A percentile compares a stretch with the other conserved stretches of the same genome.
Evolutionary conservation across 2,888 invertebrate species (phyloP).

Genomic region (Drosophila algonquin): DNA sequence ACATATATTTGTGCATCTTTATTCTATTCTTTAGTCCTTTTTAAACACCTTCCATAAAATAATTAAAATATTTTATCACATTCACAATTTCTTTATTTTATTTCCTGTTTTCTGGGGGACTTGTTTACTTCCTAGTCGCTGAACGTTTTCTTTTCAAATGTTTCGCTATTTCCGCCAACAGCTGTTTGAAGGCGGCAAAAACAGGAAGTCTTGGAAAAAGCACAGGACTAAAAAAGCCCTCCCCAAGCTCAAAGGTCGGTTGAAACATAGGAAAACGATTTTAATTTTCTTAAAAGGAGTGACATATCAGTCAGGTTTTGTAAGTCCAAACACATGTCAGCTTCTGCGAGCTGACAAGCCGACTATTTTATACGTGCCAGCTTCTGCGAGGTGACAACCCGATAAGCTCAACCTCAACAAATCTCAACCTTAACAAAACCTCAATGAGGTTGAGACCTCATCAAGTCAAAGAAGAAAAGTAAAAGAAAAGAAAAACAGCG

Average conservation of each 20-base stretch:
- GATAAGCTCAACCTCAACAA: too few species aligned
- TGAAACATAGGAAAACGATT: not conserved
- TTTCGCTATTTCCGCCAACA: constrained; percentile 49
- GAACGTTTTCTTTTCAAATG: constrained; percentile 80
- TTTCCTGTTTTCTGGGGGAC: not conserved
- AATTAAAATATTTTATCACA: not conserved
- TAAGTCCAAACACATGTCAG: not conserved
- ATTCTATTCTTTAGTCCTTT: too few species aligned
- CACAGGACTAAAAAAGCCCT: not conserved
- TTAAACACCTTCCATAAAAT: not conserved
- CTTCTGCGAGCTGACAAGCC: too few species aligned
- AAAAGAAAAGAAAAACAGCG: too few species aligned
- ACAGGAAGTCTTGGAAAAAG: not conserved
- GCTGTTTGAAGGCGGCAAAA: constrained; percentile 61
- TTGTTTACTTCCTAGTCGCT: constrained; percentile 69
- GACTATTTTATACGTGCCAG: too few species aligned
- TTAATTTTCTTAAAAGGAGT: not conserved
- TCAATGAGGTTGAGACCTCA: too few species aligned
- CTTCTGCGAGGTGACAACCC: too few species aligned
- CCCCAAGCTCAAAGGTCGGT: not conserved
- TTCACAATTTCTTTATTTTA: not conserved
- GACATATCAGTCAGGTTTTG: not conserved
- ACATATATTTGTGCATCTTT: too few species aligned
- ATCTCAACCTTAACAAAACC: too few species aligned
- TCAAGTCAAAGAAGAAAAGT: too few species aligned